Evolutionary conservation across 2,888 invertebrate genomes (phyloP).

Genomic region (Phyto melanocephala): DNA sequence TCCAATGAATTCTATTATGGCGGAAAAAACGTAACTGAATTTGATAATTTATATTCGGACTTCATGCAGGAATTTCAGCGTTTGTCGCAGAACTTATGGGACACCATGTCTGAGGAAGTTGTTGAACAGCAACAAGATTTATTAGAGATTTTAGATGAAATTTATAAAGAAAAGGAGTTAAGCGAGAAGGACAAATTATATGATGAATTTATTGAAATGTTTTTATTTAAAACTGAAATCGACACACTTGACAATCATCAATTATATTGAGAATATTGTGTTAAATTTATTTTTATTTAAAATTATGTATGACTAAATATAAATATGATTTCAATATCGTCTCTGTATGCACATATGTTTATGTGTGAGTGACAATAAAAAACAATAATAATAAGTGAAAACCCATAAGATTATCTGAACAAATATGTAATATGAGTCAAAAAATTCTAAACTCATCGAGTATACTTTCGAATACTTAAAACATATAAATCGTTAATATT

Average conservation of each 20-base stretch:
- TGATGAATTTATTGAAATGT: constrained; percentile 69
- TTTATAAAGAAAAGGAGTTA: constrained; percentile 62
- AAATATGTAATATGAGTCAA: no score
- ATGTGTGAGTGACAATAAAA: no score
- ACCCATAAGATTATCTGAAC: no score
- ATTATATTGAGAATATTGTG: constrained; percentile 35
- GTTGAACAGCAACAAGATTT: constrained; percentile 66
- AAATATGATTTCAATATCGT: no score
- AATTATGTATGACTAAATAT: no score
- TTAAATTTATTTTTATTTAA: background rate
- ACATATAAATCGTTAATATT: no score
- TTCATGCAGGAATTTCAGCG: constrained; percentile 64
- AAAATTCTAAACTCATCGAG: no score
- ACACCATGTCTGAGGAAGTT: constrained; percentile 52
- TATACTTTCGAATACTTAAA: no score
- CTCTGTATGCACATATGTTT: no score
- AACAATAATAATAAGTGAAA: no score
- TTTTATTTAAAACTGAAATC: constrained; percentile 61
- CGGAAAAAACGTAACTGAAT: constrained; percentile 63
- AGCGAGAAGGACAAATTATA: constrained; percentile 67
- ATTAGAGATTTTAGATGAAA: constrained; percentile 66
- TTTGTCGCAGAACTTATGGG: constrained; percentile 57
- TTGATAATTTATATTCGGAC: constrained; percentile 66
- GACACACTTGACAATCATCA: constrained; percentile 43
- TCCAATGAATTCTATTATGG: constrained; percentile 64